phyloP scores from a whole-genome alignment of 2,888 invertebrate genomes.

The Eucriotettix oculatus region DNA sequence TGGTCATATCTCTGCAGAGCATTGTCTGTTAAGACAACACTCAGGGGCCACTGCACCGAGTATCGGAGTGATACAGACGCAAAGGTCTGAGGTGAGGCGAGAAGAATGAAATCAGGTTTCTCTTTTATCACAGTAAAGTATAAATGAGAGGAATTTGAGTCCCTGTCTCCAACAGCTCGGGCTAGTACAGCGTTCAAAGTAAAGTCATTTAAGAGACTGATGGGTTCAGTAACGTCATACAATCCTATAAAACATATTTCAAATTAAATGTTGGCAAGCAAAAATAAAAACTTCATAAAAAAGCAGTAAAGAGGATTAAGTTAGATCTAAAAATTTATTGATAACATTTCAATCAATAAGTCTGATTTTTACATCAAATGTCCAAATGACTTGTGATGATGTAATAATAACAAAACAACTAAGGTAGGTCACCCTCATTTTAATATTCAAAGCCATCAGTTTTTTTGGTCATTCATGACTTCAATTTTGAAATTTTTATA shows the following conservation, averaged over 20 bases:
- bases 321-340: too few species aligned
- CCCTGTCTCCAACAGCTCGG: conserved; percentile 33
- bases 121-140: conserved; percentile 1
- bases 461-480: too few species aligned
- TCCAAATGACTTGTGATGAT: too few species aligned
- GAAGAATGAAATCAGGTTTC: conserved; percentile 2
- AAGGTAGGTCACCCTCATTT: too few species aligned
- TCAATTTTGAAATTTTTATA: too few species aligned
- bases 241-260: conserved; percentile 26
- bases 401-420: too few species aligned
- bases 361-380: too few species aligned
- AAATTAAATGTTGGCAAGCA: too few species aligned
- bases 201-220: conserved; percentile 49
- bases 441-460: too few species aligned
- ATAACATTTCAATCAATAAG: too few species aligned
- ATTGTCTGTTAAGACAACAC: conserved; percentile 33
- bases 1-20: conserved; percentile 39
- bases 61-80: conserved; percentile 40
- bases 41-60: background rate
- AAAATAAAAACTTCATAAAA: too few species aligned
- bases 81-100: conserved; percentile 39
- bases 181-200: conserved; percentile 51
- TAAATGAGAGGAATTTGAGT: conserved; percentile 1
- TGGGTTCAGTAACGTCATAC: conserved; percentile 43
- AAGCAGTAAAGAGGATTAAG: too few species aligned